These are phyloP conservation scores for Actinia tenebrosa DNA, from an alignment of 64 coral and sea anemone genomes.

Conservation along the genomic window DNA sequence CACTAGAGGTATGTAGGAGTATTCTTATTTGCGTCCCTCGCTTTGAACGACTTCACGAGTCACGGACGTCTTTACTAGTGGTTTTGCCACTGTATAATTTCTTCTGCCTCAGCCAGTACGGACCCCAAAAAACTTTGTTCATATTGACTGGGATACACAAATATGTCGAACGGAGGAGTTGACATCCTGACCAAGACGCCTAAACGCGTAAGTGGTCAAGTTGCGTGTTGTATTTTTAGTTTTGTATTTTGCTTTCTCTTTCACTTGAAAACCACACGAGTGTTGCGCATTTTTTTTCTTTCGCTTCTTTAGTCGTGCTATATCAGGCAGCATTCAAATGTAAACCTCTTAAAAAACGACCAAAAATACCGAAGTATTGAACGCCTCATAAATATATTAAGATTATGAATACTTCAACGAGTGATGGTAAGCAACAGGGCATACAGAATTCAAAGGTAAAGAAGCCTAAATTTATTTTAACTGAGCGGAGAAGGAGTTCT, in stretches of 20 bases:
- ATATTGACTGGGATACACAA: not conserved
- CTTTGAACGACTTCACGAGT: not conserved
- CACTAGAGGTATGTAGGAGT: not conserved
- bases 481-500: not conserved
- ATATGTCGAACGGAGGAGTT: not conserved
- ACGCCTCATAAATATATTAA: conserved; percentile 10
- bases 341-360: not conserved
- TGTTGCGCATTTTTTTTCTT: not conserved
- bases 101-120: not conserved
- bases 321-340: not conserved
- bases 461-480: not conserved
- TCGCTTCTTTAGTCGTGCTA: not conserved
- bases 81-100: not conserved
- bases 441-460: not conserved
- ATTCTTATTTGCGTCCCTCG: not conserved
- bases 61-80: not conserved
- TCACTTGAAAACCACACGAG: not conserved
- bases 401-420: not conserved
- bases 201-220: conserved; percentile 16
- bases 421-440: not conserved
- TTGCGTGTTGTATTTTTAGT: not conserved
- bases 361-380: not conserved
- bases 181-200: conserved; percentile 21
- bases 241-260: not conserved
- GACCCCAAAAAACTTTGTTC: not conserved